phyloP scores from a whole-genome alignment of 2,797 vertebrate species.

The Podargus strigoides region DNA sequence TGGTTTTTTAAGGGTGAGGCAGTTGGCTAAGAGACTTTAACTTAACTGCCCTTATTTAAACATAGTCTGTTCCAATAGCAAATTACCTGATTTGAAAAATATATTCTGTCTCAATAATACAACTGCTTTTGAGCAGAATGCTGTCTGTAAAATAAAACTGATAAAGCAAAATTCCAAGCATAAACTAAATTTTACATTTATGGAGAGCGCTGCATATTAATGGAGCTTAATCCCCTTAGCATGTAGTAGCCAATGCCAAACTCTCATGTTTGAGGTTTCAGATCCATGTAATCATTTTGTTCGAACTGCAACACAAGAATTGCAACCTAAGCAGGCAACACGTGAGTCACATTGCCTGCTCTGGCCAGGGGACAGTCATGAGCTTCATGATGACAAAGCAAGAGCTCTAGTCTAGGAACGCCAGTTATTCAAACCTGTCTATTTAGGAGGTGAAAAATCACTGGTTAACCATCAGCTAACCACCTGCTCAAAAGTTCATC shows the following conservation, averaged over 20 bases:
- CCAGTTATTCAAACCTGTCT: background rate
- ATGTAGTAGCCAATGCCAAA: background rate
- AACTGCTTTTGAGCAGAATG: background rate
- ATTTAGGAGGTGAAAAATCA: background rate
- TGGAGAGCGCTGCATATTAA: background rate
- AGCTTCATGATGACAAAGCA: slow-evolving; percentile 19
- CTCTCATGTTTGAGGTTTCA: background rate
- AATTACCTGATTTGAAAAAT: background rate
- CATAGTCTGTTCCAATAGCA: background rate
- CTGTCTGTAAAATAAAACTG: background rate
- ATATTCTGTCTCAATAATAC: background rate
- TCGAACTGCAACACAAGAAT: background rate
- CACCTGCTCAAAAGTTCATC: background rate
- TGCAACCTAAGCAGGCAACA: background rate
- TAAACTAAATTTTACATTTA: background rate
- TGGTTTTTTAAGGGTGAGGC: background rate
- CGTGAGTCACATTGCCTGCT: background rate
- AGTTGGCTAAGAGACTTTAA: background rate
- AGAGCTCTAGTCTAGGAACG: background rate
- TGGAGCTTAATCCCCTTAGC: too few relatives aligned
- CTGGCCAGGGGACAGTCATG: background rate
- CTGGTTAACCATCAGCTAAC: background rate
- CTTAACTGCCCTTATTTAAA: background rate
- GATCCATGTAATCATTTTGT: background rate
- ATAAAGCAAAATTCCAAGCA: background rate